Percentiles rank a stretch among this genome's conserved stretches.
Evolutionary conservation across 2,113 vertebrate genomes (phyloP).

Genomic region (Carettochelys insculpta): DNA sequence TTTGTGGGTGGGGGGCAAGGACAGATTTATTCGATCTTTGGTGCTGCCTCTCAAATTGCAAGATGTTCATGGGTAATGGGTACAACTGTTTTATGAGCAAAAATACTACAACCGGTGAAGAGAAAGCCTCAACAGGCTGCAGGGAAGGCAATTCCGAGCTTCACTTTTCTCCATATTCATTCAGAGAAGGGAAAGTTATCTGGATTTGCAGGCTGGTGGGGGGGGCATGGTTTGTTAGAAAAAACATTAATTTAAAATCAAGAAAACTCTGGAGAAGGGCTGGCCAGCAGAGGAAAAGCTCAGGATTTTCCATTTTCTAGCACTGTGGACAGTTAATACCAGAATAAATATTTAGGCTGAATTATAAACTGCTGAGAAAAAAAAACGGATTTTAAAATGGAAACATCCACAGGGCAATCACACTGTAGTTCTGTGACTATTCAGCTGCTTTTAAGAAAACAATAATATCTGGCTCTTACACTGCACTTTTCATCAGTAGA

Average conservation of each 20-base stretch:
- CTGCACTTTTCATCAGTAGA: not conserved
- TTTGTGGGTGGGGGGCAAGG: not conserved
- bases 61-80: not conserved
- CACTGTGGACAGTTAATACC: not conserved
- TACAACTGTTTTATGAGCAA: not conserved
- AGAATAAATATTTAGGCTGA: not conserved
- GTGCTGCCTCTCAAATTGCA: not conserved
- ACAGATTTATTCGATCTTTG: not conserved
- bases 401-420: not conserved
- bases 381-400: not conserved
- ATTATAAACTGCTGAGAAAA: not conserved
- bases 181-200: not conserved
- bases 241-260: not conserved
- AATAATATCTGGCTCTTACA: not conserved
- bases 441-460: not conserved
- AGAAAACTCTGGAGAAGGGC: not conserved
- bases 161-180: not conserved
- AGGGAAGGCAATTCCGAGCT: not conserved
- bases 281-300: not conserved
- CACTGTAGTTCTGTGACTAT: not conserved
- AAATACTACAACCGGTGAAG: not conserved
- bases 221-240: not conserved
- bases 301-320: not conserved
- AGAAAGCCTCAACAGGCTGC: not conserved
- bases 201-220: not conserved